These are phyloP conservation scores for Platanista minor DNA, from an alignment of 2,113 vertebrate genomes.

Conservation along the genomic window DNA sequence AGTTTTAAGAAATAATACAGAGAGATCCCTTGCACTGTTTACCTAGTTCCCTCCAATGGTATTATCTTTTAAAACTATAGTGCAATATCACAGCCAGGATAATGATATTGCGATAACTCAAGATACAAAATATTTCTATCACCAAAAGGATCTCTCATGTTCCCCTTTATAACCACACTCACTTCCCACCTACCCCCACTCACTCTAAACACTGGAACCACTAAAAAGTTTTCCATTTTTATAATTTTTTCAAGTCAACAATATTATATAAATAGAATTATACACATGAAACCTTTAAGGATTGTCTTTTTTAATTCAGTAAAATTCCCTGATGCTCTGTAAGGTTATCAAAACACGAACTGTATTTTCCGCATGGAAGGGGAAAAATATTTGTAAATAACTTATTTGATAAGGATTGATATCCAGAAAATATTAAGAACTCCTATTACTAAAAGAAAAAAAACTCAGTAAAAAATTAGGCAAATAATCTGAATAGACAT, in stretches of 20 bases:
- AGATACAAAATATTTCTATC: not conserved
- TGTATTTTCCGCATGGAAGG: not conserved
- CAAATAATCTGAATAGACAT: not conserved
- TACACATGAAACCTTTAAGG: not conserved
- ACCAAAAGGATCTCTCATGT: accelerated
- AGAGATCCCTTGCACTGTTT: not conserved
- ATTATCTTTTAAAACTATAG: not conserved
- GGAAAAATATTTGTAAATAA: not conserved
- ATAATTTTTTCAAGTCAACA: not conserved
- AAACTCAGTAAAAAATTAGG: not conserved
- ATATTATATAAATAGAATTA: not conserved
- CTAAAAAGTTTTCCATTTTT: not conserved
- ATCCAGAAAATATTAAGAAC: not conserved
- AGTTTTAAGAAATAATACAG: not conserved
- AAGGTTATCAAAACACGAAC: not conserved
- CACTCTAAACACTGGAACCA: not conserved
- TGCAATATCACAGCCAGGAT: not conserved
- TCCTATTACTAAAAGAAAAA: not conserved
- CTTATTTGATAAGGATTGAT: not conserved
- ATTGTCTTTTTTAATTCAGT: not conserved
- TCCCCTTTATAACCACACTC: not conserved
- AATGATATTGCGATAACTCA: not conserved
- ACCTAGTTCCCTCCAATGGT: accelerated
- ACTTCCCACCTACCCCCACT: not conserved
- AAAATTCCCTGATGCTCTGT: not conserved